phyloP scores from a whole-genome alignment of 2,888 invertebrate species.

The Acrobasis suavella region DNA sequence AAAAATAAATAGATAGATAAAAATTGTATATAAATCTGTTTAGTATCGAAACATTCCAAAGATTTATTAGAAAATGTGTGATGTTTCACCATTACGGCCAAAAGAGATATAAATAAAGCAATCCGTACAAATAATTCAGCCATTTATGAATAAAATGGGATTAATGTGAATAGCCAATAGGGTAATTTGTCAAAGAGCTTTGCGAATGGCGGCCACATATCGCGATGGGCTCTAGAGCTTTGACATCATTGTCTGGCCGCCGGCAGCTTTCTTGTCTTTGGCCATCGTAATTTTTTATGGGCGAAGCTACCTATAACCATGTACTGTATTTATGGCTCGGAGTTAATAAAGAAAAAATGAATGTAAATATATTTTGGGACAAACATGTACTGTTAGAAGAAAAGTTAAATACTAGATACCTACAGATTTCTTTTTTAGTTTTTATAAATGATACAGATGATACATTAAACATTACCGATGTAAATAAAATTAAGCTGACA shows the following conservation, averaged over 20 bases:
- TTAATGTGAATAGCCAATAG: slow-evolving; percentile 13
- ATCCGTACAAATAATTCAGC: background rate
- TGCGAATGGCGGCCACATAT: slow-evolving; percentile 5
- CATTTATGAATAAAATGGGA: slow-evolving; percentile 15
- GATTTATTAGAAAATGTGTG: background rate
- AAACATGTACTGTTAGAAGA: slow-evolving; percentile 51
- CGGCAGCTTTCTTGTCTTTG: slow-evolving; percentile 26
- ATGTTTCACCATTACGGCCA: background rate
- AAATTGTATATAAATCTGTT: too few relatives aligned
- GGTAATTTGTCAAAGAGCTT: slow-evolving; percentile 20
- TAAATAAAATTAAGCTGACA: too few relatives aligned
- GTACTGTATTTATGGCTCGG: slow-evolving; percentile 43
- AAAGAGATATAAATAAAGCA: background rate
- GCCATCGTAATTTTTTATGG: slow-evolving; percentile 60
- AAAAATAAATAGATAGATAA: too few relatives aligned
- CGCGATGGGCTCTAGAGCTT: slow-evolving; percentile 8
- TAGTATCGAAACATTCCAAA: background rate
- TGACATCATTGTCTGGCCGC: slow-evolving; percentile 24
- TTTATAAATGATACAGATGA: background rate
- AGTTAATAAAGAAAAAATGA: slow-evolving; percentile 65
- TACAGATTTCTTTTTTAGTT: slow-evolving; percentile 17
- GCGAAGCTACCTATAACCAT: slow-evolving; percentile 52
- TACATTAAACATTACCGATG: too few relatives aligned
- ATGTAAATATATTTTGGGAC: slow-evolving; percentile 53
- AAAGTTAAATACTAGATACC: slow-evolving; percentile 22